A percentile compares a stretch with the other conserved stretches of the same genome.
Evolutionary conservation across 2,113 vertebrate genomes (phyloP).

Genomic region (Isurus oxyrinchus): DNA sequence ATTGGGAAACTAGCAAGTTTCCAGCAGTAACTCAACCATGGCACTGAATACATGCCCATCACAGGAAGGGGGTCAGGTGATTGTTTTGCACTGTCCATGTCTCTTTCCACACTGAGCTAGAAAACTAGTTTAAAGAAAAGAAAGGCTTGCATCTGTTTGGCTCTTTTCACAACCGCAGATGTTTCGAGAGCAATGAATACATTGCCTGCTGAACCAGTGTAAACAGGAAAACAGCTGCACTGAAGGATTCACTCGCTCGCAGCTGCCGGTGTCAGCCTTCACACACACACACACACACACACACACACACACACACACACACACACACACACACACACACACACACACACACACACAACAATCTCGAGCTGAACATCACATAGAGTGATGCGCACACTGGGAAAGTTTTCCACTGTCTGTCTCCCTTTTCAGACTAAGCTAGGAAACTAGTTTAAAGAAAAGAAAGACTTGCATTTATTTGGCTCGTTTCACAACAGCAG

Average conservation of each 20-base stretch:
- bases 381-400: not conserved
- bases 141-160: too few relatives aligned
- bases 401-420: not conserved
- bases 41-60: not conserved
- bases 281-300: not conserved
- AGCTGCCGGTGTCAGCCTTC: not conserved
- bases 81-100: not conserved
- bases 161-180: too few relatives aligned
- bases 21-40: not conserved
- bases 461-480: too few relatives aligned
- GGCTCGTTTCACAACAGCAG: too few relatives aligned
- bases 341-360: not conserved
- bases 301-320: not conserved
- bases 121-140: not conserved
- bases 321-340: not conserved
- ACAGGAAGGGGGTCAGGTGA: not conserved
- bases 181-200: not conserved
- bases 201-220: not conserved
- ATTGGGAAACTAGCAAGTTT: not conserved
- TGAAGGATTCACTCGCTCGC: not conserved
- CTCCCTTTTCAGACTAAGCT: too few relatives aligned
- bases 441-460: not conserved
- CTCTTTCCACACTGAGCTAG: not conserved
- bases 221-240: not conserved
- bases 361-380: not conserved